Percentiles rank a stretch among this genome's conserved stretches.
phyloP scores from a whole-genome alignment of 1,140 invertebrate species.

The Aphelinus certus region DNA sequence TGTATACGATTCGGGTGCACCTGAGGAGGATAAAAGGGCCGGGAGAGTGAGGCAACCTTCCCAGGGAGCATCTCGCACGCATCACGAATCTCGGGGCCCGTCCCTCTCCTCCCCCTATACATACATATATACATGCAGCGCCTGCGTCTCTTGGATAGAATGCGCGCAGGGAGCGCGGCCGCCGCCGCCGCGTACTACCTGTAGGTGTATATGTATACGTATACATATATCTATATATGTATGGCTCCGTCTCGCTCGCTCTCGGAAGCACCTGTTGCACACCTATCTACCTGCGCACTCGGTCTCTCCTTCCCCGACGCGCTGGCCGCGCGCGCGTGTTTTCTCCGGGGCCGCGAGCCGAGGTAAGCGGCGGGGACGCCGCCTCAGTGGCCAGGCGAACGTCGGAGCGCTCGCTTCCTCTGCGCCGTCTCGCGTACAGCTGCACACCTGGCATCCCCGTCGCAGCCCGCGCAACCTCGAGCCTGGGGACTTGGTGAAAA shows the following conservation, averaged over 20 bases:
- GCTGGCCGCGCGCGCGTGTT: neutral
- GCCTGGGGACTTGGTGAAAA: neutral
- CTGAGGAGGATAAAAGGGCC: no score
- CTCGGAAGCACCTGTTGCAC: slow-evolving; percentile 62
- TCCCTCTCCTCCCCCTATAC: no score
- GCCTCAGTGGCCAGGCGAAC: slow-evolving; percentile 45
- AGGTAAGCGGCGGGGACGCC: neutral
- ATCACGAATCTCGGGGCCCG: no score
- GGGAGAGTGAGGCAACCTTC: no score
- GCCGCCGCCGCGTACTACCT: no score
- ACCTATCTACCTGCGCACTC: slow-evolving; percentile 41
- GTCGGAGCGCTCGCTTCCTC: slow-evolving; percentile 37
- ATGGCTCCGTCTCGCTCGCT: slow-evolving; percentile 22
- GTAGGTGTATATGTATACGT: no score
- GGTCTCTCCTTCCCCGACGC: slow-evolving; percentile 41
- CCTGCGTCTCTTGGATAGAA: no score
- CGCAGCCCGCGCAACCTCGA: neutral
- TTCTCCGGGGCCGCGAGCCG: neutral
- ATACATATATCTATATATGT: no score
- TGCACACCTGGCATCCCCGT: neutral
- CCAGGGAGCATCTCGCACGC: no score
- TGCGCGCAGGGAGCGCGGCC: no score
- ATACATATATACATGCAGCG: no score
- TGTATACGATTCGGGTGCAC: no score
- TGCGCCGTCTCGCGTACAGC: neutral